Conservation (phyloP, 1,140 invertebrate species). For the Calycopis cecrops region DNA sequence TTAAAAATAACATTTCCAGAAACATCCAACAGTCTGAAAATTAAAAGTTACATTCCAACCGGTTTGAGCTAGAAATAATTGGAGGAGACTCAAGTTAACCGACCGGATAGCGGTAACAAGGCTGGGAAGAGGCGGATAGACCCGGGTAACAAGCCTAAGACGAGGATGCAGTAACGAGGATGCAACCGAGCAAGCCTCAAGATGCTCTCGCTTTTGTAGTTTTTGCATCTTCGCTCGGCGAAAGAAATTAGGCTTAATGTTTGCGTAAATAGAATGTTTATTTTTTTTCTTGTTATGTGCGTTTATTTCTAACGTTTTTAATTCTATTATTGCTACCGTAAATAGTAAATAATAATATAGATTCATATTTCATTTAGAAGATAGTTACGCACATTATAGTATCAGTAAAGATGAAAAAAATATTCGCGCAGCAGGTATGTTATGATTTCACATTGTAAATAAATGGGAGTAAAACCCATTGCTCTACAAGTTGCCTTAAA, state of each 20-base stretch:
- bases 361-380: too few species aligned
- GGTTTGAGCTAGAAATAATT: conserved; percentile 56
- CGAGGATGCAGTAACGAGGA: conserved; percentile 44
- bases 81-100: conserved; percentile 59
- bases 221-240: conserved; percentile 3
- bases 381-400: too few species aligned
- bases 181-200: conserved; percentile 38
- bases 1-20: too few species aligned
- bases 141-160: conserved; percentile 48
- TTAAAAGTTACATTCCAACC: conserved; percentile 49
- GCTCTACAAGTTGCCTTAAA: too few species aligned
- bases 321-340: too few species aligned
- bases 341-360: too few species aligned
- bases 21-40: conserved; percentile 24
- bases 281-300: too few species aligned
- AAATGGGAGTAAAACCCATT: too few species aligned
- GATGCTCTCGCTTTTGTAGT: conserved; percentile 31
- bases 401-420: too few species aligned
- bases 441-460: too few species aligned
- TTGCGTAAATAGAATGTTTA: neutral
- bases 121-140: conserved; percentile 34
- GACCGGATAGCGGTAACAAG: conserved; percentile 54
- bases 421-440: too few species aligned
- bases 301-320: too few species aligned
- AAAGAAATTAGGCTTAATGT: conserved; percentile 6